Evolutionary conservation across 2,113 vertebrate species (phyloP), one percentile per base, ranked within the genome.

Genomic region (Sylvicapra grimmia): DNA sequence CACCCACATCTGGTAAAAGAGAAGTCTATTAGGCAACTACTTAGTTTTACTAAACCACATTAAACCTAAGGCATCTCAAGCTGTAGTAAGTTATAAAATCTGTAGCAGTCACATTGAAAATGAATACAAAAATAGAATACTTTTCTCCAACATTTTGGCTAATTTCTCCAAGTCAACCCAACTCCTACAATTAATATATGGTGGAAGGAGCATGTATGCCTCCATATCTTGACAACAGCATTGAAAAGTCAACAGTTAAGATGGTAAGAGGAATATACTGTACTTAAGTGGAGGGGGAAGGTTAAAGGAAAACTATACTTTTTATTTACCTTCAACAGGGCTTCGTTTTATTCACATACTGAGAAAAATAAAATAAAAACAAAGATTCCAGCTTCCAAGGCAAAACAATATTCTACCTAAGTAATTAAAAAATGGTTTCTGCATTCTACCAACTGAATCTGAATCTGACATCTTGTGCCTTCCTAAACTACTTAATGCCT

Each of bases 21-120:
- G 18, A 96, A 89, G 9, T 51, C 36, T 83, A n/a, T 80, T 82
- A 33, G 21, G 14, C 27, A 93, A 44, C 23, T 23, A n/a, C 11
- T 91, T 58, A 84, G 40, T 53, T 85, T 92, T 89, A 92, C 79
- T 56, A 97, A 93, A 53, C 40, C 27, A 61, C 63, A 85, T 79
- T 86, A 96, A 96, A 58, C 11, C 13, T 23, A 85, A 88, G 8
- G 8, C 25, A 44, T 79, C 77, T 86, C 15, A 47, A 56, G 33
- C 31, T 40, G 19, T 15, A 77, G 18, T 8, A 65, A 54, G 65
- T 79, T 31, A 92, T 92, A 75, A 54, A 87, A 77, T 44, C 86
- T 83, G 13, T 2, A 90, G 2, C 29, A 72, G 36, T 13, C 33
- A 90, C 36, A 29, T 2, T 82, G 65, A 95, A 96, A 96, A 79